Conservation (phyloP, 2,888 invertebrate species). For the Lochmaea crataegi region DNA sequence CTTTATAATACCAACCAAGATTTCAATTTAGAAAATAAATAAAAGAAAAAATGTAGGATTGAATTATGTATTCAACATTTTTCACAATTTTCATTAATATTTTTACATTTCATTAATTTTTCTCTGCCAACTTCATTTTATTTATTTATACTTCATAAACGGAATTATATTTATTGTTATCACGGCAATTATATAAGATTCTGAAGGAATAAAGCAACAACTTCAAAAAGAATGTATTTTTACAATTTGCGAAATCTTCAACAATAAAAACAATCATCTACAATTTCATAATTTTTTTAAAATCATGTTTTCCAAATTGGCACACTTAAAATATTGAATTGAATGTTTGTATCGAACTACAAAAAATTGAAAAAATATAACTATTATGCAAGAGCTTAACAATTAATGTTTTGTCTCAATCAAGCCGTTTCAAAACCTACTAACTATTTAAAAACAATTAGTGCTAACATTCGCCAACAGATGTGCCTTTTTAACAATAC, state of each 20-base stretch:
- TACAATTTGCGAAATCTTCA: background rate
- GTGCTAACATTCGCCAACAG: too few relatives aligned
- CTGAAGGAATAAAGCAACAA: background rate
- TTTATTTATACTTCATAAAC: too few relatives aligned
- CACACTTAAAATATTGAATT: slow-evolving; percentile 12
- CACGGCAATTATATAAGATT: background rate
- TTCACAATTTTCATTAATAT: too few relatives aligned
- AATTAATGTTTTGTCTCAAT: background rate
- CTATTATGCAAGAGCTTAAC: slow-evolving; percentile 1
- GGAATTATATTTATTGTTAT: too few relatives aligned
- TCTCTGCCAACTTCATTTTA: too few relatives aligned
- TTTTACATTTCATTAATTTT: too few relatives aligned
- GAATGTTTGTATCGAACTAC: background rate
- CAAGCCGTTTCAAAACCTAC: background rate
- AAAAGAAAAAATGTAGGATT: too few relatives aligned
- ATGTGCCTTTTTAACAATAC: too few relatives aligned
- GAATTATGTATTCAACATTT: too few relatives aligned
- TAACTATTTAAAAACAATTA: background rate
- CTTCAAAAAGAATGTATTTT: background rate
- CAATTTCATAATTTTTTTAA: background rate
- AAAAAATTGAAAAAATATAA: background rate
- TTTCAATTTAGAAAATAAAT: too few relatives aligned
- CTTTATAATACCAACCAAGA: too few relatives aligned
- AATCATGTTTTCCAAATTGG: slow-evolving; percentile 1
- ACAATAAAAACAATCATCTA: background rate